Conservation (phyloP, 2,797 vertebrate species). For the Arrhamphus sclerolepis region DNA sequence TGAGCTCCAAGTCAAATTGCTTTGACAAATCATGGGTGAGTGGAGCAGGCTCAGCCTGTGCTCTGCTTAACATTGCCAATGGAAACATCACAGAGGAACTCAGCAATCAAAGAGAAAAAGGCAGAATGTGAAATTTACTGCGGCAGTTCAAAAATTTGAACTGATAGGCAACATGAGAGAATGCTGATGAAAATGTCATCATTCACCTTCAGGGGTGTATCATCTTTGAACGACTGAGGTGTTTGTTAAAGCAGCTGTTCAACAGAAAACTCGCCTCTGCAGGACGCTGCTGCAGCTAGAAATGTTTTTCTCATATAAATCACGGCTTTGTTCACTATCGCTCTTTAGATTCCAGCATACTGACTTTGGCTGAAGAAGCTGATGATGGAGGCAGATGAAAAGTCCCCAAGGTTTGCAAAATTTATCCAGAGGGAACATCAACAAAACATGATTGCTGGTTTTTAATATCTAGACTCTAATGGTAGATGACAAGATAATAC, state of each 20-base stretch:
- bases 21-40: conserved; percentile 41
- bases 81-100: conserved; percentile 39
- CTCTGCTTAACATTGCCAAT: conserved; percentile 37
- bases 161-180: conserved; percentile 19
- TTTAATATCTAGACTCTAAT: too few species aligned
- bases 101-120: conserved; percentile 41
- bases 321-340: not conserved
- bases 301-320: not conserved
- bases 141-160: conserved; percentile 11
- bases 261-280: not conserved
- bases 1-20: conserved; percentile 41
- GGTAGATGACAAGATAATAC: too few species aligned
- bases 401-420: not conserved
- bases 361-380: not conserved
- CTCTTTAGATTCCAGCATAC: not conserved
- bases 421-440: not conserved
- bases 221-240: not conserved
- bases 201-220: conserved; percentile 24
- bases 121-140: conserved; percentile 19
- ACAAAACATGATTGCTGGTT: not conserved
- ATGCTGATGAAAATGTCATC: conserved; percentile 22
- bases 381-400: not conserved
- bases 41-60: conserved; percentile 20
- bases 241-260: conserved; percentile 9
- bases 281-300: not conserved